These are phyloP conservation scores for Oxyura jamaicensis DNA, from an alignment of 2,113 vertebrate species.

Conservation along the genomic window DNA sequence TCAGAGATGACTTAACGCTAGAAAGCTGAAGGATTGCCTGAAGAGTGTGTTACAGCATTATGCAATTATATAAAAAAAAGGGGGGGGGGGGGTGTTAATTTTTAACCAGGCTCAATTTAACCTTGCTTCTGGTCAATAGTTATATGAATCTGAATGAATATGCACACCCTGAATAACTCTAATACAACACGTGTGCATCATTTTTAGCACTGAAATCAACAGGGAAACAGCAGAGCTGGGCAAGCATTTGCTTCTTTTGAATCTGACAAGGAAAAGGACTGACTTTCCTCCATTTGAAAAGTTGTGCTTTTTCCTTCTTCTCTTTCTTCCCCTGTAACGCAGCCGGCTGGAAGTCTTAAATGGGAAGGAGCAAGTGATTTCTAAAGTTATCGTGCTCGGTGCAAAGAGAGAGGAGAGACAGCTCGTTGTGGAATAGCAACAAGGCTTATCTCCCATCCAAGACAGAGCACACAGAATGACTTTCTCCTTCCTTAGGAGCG, in stretches of 20 bases:
- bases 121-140: slow-evolving; percentile 23
- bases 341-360: neutral
- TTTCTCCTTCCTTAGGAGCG: neutral
- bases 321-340: neutral
- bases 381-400: neutral
- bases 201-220: slow-evolving; percentile 20
- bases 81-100: neutral
- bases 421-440: neutral
- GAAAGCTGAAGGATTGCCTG: slow-evolving; percentile 36
- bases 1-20: neutral
- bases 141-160: slow-evolving; percentile 29
- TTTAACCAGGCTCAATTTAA: slow-evolving; percentile 48
- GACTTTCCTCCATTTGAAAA: neutral
- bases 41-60: neutral
- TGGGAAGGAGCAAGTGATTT: neutral
- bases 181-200: neutral
- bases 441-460: neutral
- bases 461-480: neutral
- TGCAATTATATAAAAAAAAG: neutral
- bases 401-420: neutral
- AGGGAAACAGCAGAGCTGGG: neutral
- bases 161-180: neutral
- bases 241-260: neutral
- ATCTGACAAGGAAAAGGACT: neutral
- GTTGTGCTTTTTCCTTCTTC: neutral